Conservation (phyloP, 2,888 invertebrate genomes). For the Yponomeuta cagnagella region DNA sequence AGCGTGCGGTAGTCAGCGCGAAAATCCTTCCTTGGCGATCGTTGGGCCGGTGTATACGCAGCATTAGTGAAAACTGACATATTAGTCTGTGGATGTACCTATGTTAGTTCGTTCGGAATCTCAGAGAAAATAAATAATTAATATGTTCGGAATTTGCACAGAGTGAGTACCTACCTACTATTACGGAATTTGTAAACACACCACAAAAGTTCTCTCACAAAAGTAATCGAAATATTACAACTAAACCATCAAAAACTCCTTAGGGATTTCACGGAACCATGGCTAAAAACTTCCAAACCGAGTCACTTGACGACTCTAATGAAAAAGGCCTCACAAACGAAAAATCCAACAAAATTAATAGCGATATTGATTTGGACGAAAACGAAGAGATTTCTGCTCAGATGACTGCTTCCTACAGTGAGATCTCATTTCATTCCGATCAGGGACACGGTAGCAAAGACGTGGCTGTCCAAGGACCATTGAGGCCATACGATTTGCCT, state of each 20-base stretch:
- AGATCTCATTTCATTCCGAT: constrained; percentile 84
- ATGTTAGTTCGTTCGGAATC: no score
- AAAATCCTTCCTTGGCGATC: no score
- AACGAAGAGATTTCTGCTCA: constrained; percentile 76
- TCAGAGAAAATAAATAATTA: no score
- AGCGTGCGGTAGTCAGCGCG: no score
- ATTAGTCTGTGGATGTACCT: no score
- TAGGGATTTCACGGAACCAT: constrained; percentile 11
- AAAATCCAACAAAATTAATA: constrained; percentile 20
- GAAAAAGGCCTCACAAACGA: constrained; percentile 2
- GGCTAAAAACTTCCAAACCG: constrained; percentile 15
- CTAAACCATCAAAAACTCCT: neutral
- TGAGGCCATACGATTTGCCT: constrained; percentile 61
- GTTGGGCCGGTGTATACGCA: no score
- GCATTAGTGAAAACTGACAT: no score
- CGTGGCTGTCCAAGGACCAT: constrained; percentile 46
- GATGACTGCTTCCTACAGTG: constrained; percentile 88
- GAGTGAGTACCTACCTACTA: no score
- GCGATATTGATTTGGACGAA: constrained; percentile 49
- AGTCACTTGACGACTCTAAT: neutral
- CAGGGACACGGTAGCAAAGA: constrained; percentile 40
- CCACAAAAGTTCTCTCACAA: no score
- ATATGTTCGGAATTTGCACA: no score
- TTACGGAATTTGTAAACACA: no score
- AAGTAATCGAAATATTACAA: neutral